Evolutionary conservation across 2,888 invertebrate genomes (phyloP).

Genomic region (Micropterix aruncella): DNA sequence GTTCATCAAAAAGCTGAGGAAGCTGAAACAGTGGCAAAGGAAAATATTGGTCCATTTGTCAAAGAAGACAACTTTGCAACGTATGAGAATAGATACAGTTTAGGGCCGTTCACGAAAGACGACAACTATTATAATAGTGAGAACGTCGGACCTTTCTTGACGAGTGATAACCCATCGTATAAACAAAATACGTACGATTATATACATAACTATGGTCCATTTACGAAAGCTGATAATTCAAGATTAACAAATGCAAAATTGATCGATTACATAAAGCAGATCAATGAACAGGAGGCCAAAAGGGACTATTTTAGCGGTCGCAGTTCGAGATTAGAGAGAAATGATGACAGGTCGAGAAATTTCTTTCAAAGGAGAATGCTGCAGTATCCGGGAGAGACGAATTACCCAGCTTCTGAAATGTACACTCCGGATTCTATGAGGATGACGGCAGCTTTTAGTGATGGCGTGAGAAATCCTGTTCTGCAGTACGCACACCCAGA

Average conservation of each 20-base stretch:
- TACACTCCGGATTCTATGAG: slow-evolving; percentile 44
- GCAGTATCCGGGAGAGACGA: slow-evolving; percentile 47
- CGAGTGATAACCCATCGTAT: slow-evolving; percentile 24
- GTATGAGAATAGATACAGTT: slow-evolving; percentile 17
- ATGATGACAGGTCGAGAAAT: slow-evolving; percentile 32
- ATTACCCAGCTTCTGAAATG: slow-evolving; percentile 49
- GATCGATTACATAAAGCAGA: slow-evolving; percentile 51
- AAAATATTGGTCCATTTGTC: slow-evolving; percentile 42
- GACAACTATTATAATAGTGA: slow-evolving; percentile 35
- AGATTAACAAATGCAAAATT: slow-evolving; percentile 42
- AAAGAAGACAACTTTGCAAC: slow-evolving; percentile 45
- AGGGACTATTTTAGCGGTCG: slow-evolving; percentile 44
- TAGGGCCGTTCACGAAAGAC: slow-evolving; percentile 44
- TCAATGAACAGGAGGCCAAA: slow-evolving; percentile 48
- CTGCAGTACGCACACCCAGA: slow-evolving; percentile 71
- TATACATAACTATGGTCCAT: slow-evolving; percentile 42
- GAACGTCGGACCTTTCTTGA: slow-evolving; percentile 23
- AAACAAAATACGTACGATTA: slow-evolving; percentile 30
- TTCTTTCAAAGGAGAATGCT: slow-evolving; percentile 60
- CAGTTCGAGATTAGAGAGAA: slow-evolving; percentile 31
- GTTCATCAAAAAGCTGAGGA: slow-evolving; percentile 44
- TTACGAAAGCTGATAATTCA: slow-evolving; percentile 47
- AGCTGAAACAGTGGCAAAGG: slow-evolving; percentile 21
- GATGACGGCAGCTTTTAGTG: slow-evolving; percentile 46
- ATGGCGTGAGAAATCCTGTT: slow-evolving; percentile 59